Evolutionary conservation across 2,888 invertebrate genomes (phyloP).

Genomic region (Drosophila silvestris): DNA sequence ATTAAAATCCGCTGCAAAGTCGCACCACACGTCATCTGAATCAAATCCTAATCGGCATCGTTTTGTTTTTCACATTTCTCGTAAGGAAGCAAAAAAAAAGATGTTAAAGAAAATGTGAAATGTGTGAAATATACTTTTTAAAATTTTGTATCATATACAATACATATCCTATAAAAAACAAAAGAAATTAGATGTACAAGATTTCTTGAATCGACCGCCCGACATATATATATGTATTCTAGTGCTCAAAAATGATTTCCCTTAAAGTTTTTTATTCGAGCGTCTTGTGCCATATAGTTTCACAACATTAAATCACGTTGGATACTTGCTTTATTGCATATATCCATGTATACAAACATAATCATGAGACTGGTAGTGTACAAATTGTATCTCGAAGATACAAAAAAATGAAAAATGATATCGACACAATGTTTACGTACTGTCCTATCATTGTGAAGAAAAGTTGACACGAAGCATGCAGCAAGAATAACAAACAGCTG

Average conservation of each 20-base stretch:
- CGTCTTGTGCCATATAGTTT: background rate
- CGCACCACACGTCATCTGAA: constrained; percentile 53
- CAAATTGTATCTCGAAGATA: background rate
- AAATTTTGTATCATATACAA: background rate
- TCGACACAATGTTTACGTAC: background rate
- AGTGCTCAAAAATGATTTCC: background rate
- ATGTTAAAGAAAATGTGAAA: background rate
- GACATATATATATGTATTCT: background rate
- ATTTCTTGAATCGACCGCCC: background rate
- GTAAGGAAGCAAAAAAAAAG: background rate
- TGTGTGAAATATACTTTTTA: background rate
- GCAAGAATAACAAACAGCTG: constrained; percentile 26
- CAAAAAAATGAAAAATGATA: background rate
- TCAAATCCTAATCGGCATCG: constrained; percentile 53
- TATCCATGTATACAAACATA: background rate
- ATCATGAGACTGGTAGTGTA: background rate
- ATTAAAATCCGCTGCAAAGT: constrained; percentile 59
- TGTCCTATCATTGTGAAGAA: background rate
- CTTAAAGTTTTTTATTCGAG: background rate
- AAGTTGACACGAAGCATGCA: constrained; percentile 12
- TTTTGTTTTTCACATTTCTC: constrained; percentile 24
- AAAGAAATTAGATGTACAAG: background rate
- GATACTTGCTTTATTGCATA: background rate
- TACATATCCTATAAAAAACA: background rate
- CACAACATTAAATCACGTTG: background rate